phyloP scores from a whole-genome alignment of 2,113 vertebrate genomes.

The Euleptes europaea region DNA sequence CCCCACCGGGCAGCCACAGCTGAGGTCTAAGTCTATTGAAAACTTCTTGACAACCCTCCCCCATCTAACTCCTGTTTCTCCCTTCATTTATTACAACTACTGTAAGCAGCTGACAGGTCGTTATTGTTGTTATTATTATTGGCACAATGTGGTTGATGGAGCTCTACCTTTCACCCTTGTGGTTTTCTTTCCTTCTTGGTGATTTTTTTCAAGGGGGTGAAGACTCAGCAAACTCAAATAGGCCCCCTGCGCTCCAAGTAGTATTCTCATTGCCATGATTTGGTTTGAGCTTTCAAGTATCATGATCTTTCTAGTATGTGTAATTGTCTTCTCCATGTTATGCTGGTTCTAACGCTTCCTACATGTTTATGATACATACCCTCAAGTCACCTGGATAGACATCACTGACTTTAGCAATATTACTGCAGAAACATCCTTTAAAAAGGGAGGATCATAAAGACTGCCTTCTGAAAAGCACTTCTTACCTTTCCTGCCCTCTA shows the following conservation, averaged over 20 bases:
- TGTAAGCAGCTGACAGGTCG: neutral
- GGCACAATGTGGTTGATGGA: neutral
- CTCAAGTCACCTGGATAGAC: conserved; percentile 28
- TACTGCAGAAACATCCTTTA: conserved; percentile 53
- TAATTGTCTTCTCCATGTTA: conserved; percentile 41
- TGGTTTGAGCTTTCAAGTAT: conserved; percentile 54
- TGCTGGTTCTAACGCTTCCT: conserved; percentile 31
- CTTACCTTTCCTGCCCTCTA: no score
- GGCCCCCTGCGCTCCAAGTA: neutral
- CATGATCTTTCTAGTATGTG: conserved; percentile 50
- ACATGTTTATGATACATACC: conserved; percentile 35
- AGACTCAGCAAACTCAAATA: conserved; percentile 7
- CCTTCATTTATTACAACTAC: neutral
- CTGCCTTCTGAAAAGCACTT: neutral
- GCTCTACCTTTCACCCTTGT: neutral
- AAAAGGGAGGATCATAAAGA: conserved; percentile 37
- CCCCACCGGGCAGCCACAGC: neutral
- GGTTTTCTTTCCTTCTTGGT: neutral
- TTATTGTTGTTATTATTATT: neutral
- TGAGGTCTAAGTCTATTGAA: conserved; percentile 1
- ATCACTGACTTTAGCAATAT: neutral
- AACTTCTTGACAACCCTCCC: neutral
- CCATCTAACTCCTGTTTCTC: neutral
- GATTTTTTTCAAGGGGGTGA: neutral
- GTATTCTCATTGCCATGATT: neutral